Base-by-base conservation (phyloP, 2,797 vertebrate species). In the Halcyon badia region DNA sequence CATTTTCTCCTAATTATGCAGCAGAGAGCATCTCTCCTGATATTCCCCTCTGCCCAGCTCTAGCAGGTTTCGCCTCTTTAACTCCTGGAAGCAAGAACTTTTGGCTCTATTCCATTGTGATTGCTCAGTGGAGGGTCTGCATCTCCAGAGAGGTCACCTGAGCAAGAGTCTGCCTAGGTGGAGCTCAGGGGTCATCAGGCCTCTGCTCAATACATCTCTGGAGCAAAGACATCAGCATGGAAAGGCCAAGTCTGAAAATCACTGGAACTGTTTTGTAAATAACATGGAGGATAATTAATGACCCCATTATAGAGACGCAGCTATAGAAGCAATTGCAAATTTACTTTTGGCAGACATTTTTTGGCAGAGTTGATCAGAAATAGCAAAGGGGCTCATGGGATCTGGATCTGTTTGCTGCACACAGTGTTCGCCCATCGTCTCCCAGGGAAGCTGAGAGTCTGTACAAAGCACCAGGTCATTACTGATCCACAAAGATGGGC, bases 331-430 rank as follows among this genome's bases (percentile, higher is more conserved):
- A 90, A 88, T 79, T 82, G 37, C 35, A 89, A 80, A 68, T 48
- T 62, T n/a, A 66, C 33, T 92, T 95, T 84, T 96, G 88, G 83
- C 86, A 89, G 80, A 30, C 24, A 57, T 42, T 68, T 68, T 86
- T 69, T 83, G 77, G 70, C 86, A 93, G 42, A 93, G 33, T 28
- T 52, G 52, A 57, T 86, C 22, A 5, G 18, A 90, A 94, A 84
- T 39, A 84, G 39, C 42, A 48, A 58, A 33, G 30, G 44, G 35
- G 42, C 70, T 87, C 77, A 19, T 1, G 7, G 42, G 84, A 56
- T 8, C 73, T 22, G 30, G 46, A 51, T 81, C 61, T 62, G 17
- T 81, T 88, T 72, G 52, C 91, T 69, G 62, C 35, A 56, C 10
- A 11, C 15, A 18, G 10, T 3, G 3, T 61, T 86, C 91, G 72